Base-by-base conservation (phyloP, 2,888 invertebrate species). In the Criorhina ranunculi region DNA sequence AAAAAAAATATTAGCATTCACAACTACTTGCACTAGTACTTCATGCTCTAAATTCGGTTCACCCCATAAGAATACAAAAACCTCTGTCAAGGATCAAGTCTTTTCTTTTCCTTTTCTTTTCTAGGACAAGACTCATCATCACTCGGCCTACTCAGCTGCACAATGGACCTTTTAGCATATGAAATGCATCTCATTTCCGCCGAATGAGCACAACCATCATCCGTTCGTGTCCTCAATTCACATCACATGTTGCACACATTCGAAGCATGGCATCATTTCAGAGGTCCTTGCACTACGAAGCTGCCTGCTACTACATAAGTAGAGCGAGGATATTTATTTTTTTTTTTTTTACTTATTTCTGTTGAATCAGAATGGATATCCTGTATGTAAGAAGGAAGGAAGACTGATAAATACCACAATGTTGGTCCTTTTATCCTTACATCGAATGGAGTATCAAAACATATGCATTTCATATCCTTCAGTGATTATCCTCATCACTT, bases 181-280 rank as follows among this genome's bases (percentile, higher is more conserved):
- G 35, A 80, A 72, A 66, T 66, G 64, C 66, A 72, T 57, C 57
- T 64, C 40, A 64, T 40, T 42, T 59, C 17, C 7, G 15, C 17
- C 7, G 15, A 19, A 46, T 31, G 42, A 70, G 49, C 57, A 72
- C 55, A 73, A 51, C 12, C 59, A 51, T 35, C 66, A 73, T 75
- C 55, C 33, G 17, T 51, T 69, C 62, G 82, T 82, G 82, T 82
- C 72, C 82, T 77, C 64, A 77, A 82, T 82, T 70, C 59, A n/a
- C 24, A 24, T 33, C 49, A 67, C 64, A 70, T 64, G 55, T 64
- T 82, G 72, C 72, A 77, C 24, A 24, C 24, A 24, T 64, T 57
- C 53, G 66, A 66, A 82, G 24, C 24, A 77, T 59, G 66, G 72
- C 64, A 77, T 60, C 64, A 77, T 60, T 60, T 29, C 49, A 40